Conservation (phyloP, 1,140 invertebrate genomes). For the Andrena cerasifolii region DNA sequence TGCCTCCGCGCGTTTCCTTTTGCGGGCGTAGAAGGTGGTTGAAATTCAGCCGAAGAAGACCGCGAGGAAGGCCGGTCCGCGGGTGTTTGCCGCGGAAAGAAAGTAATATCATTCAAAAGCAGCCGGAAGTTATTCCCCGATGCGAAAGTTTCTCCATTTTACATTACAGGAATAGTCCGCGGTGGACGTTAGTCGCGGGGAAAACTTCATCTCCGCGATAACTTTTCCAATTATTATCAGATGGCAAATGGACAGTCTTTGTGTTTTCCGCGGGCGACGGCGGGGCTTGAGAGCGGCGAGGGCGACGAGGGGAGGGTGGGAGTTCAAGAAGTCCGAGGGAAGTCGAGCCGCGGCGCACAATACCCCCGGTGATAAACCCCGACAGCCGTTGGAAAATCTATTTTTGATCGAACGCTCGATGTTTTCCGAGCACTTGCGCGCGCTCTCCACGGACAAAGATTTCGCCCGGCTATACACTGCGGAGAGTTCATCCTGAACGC, state of each 20-base stretch:
- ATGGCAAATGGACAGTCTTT: conserved; percentile 69
- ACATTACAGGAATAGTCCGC: conserved; percentile 62
- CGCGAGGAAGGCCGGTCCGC: conserved; percentile 25
- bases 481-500: not conserved
- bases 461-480: not conserved
- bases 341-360: conserved; percentile 14
- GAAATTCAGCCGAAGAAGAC: conserved; percentile 54
- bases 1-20: not conserved
- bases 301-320: not conserved
- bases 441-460: conserved; percentile 23
- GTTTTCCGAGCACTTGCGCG: conserved; percentile 25
- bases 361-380: conserved; percentile 47
- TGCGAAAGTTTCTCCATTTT: conserved; percentile 70
- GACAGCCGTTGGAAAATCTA: conserved; percentile 29
- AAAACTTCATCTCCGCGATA: conserved; percentile 66
- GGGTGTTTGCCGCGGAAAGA: conserved; percentile 59
- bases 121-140: conserved; percentile 64
- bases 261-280: conserved; percentile 50
- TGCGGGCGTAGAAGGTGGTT: conserved; percentile 12
- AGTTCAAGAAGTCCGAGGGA: conserved; percentile 37
- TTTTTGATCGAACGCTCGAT: conserved; percentile 45
- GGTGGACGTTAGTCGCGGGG: conserved; percentile 64
- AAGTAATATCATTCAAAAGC: conserved; percentile 69
- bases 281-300: conserved; percentile 1
- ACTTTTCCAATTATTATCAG: conserved; percentile 71